Conservation (phyloP, 2,113 vertebrate genomes). For the Pluvialis apricaria region DNA sequence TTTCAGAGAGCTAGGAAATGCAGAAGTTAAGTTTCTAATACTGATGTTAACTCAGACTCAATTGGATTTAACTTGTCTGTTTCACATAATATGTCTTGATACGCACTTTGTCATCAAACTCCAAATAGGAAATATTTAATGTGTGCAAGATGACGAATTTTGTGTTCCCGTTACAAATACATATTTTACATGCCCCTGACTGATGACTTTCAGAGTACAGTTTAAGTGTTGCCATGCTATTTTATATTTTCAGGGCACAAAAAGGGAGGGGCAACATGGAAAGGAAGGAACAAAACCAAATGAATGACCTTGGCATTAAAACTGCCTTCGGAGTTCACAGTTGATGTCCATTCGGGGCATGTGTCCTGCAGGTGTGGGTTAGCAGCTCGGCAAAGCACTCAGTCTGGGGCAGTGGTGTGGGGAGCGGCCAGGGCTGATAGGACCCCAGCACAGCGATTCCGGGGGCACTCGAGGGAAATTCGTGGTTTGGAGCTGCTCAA, state of each 20-base stretch:
- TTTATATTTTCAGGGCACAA: not conserved
- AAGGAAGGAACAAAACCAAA: not conserved
- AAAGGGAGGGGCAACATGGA: not conserved
- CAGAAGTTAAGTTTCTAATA: not conserved
- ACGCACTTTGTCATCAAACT: not conserved
- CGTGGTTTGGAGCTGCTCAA: not conserved
- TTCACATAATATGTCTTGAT: not conserved
- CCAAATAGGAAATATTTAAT: not conserved
- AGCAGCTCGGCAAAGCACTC: not conserved
- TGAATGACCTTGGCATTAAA: not conserved
- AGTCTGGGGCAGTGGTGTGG: fast-evolving
- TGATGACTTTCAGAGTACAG: not conserved
- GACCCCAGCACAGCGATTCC: fast-evolving
- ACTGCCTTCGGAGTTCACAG: not conserved
- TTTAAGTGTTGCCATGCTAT: not conserved
- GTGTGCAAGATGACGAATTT: not conserved
- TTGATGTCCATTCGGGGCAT: fast-evolving
- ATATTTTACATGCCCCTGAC: not conserved
- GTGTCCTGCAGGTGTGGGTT: not conserved
- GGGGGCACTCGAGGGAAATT: not conserved
- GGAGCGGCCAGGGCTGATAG: not conserved
- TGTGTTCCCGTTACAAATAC: not conserved
- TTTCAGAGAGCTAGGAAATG: not conserved
- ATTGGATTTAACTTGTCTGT: not conserved
- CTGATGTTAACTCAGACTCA: not conserved